Evolutionary conservation across 2,797 vertebrate genomes (phyloP).

Genomic region (Poecilia picta): DNA sequence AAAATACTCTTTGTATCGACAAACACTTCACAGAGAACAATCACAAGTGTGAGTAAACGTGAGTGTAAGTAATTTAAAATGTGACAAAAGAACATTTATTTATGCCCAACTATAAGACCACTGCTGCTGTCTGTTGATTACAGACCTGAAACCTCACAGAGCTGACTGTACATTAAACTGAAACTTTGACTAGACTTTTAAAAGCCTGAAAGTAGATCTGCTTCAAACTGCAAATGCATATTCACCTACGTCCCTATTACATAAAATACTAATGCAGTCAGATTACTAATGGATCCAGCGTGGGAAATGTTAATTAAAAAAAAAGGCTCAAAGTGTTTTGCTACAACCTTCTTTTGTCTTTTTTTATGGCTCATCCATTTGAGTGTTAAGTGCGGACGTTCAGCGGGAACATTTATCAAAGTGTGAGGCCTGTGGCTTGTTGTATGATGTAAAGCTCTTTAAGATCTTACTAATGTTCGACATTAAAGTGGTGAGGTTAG

Average conservation of each 20-base stretch:
- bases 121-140: slow-evolving; percentile 10
- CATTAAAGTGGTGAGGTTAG: slow-evolving; percentile 20
- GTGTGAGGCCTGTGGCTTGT: slow-evolving; percentile 21
- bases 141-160: slow-evolving; percentile 24
- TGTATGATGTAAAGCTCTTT: background rate
- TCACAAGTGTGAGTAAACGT: background rate
- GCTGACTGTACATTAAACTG: slow-evolving; percentile 41
- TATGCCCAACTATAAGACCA: slow-evolving; percentile 19
- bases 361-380: slow-evolving; percentile 5
- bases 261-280: slow-evolving; percentile 45
- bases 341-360: slow-evolving; percentile 16
- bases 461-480: slow-evolving; percentile 16
- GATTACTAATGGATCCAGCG: slow-evolving; percentile 41
- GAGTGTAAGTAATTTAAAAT: background rate
- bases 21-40: background rate
- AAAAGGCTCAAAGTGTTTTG: slow-evolving; percentile 27
- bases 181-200: slow-evolving; percentile 33
- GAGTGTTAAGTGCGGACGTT: slow-evolving; percentile 3
- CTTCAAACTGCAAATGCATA: slow-evolving; percentile 22
- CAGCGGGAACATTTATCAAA: slow-evolving; percentile 31
- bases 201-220: slow-evolving; percentile 34
- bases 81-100: background rate
- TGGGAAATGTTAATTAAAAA: slow-evolving; percentile 39
- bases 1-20: background rate
- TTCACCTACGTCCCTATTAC: slow-evolving; percentile 18